Conservation (phyloP, 2,113 vertebrate genomes). For the Dicrurus megarhynchus region DNA sequence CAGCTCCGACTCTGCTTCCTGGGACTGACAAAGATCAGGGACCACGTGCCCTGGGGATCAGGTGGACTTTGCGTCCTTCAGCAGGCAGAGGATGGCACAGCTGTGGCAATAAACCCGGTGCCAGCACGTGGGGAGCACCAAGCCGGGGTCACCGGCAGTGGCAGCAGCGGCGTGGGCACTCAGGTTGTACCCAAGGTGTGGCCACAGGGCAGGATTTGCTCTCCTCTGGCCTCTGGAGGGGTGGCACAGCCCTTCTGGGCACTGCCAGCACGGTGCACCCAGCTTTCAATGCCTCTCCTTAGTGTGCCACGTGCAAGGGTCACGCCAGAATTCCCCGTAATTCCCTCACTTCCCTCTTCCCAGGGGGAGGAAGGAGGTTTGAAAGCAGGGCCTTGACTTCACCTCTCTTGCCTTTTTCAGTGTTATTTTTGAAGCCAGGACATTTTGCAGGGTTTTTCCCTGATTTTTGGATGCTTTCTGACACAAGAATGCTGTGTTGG, state of each 20-base stretch:
- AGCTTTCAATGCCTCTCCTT: neutral
- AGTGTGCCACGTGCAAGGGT: neutral
- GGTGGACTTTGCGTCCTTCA: neutral
- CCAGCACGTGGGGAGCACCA: neutral
- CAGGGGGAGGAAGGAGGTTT: neutral
- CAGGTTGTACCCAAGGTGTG: neutral
- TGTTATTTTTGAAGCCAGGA: neutral
- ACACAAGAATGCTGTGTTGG: too few relatives aligned
- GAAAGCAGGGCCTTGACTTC: neutral
- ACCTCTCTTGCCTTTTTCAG: neutral
- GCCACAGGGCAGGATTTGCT: neutral
- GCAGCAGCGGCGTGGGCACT: neutral
- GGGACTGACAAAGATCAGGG: neutral
- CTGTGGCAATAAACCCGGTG: neutral
- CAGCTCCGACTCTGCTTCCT: neutral
- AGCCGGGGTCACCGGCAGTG: rapidly evolving
- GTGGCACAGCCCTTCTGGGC: neutral
- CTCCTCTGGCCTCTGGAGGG: neutral
- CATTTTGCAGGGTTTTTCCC: neutral
- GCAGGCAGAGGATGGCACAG: neutral
- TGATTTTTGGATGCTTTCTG: neutral
- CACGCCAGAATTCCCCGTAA: neutral
- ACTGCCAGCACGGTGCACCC: neutral
- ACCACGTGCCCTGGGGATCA: neutral
- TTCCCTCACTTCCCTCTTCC: neutral